A percentile compares a stretch with the other conserved stretches of the same genome.
These are phyloP conservation scores for Xerus rutilus DNA, from an alignment of 2,797 vertebrate genomes.

Conservation along the genomic window DNA sequence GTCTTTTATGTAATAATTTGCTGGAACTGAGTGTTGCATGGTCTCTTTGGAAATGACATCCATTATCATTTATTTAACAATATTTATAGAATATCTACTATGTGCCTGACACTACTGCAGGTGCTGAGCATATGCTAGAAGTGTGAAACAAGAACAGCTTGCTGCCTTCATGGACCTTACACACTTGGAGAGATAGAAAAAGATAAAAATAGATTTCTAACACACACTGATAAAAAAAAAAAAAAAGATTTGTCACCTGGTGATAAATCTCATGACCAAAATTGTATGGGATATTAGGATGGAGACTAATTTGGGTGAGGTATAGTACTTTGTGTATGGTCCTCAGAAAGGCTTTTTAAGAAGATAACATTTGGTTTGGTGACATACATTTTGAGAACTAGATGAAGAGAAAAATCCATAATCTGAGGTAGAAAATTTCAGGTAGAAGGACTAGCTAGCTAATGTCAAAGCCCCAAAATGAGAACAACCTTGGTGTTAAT, in stretches of 20 bases:
- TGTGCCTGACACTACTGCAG: neutral
- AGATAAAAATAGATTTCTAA: neutral
- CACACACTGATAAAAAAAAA: neutral
- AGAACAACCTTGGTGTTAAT: neutral
- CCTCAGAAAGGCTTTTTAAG: neutral
- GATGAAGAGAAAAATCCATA: neutral
- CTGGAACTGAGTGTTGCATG: neutral
- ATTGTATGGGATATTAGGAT: neutral
- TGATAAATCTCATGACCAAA: neutral
- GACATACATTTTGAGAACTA: neutral
- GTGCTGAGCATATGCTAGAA: neutral
- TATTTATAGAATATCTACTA: neutral
- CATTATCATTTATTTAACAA: neutral
- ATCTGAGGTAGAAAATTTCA: neutral
- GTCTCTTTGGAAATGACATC: neutral
- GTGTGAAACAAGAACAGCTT: neutral
- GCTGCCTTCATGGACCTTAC: neutral
- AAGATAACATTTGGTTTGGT: neutral
- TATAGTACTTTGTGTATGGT: neutral
- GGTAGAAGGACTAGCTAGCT: neutral
- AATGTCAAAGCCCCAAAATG: neutral
- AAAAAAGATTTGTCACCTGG: neutral
- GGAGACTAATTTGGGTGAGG: neutral
- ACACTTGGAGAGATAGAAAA: neutral
- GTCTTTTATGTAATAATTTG: neutral